A percentile compares a stretch with the other conserved stretches of the same genome.
Conservation (phyloP, 2,888 invertebrate species). For the Synanthedon tipuliformis region DNA sequence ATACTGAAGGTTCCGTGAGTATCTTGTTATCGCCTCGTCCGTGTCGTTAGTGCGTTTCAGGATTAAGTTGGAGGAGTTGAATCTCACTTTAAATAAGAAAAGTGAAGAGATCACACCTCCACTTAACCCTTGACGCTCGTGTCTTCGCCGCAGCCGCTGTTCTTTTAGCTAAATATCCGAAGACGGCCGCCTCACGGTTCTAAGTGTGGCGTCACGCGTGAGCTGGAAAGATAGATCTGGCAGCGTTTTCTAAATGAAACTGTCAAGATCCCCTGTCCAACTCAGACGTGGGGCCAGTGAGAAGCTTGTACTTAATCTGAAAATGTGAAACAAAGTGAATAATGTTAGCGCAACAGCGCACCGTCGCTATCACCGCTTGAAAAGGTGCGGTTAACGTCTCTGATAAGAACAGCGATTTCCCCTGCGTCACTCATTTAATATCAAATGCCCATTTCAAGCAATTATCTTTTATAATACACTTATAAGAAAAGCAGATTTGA, state of each 20-base stretch:
- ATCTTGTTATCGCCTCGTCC: not conserved
- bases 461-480: not conserved
- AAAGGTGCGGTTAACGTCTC: constrained; percentile 64
- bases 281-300: constrained; percentile 57
- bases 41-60: constrained; percentile 42
- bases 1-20: too few relatives aligned
- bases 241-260: constrained; percentile 49
- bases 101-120: constrained; percentile 73
- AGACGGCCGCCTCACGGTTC: not conserved
- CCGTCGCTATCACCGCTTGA: constrained; percentile 56
- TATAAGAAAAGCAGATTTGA: too few relatives aligned
- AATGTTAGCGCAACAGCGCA: constrained; percentile 9
- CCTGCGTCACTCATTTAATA: constrained; percentile 33
- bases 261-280: constrained; percentile 72
- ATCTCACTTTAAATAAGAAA: constrained; percentile 70
- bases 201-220: constrained; percentile 50
- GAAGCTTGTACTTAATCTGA: too few relatives aligned
- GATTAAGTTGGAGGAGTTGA: constrained; percentile 73
- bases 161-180: constrained; percentile 2
- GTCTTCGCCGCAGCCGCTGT: not conserved
- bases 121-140: constrained; percentile 60
- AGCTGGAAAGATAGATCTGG: constrained; percentile 73
- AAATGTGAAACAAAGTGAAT: too few relatives aligned
- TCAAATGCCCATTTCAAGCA: not conserved
- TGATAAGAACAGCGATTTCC: constrained; percentile 62